Percentiles rank a stretch among this genome's conserved stretches.
Evolutionary conservation across 2,113 vertebrate species (phyloP).

Genomic region (Arvicanthis niloticus): DNA sequence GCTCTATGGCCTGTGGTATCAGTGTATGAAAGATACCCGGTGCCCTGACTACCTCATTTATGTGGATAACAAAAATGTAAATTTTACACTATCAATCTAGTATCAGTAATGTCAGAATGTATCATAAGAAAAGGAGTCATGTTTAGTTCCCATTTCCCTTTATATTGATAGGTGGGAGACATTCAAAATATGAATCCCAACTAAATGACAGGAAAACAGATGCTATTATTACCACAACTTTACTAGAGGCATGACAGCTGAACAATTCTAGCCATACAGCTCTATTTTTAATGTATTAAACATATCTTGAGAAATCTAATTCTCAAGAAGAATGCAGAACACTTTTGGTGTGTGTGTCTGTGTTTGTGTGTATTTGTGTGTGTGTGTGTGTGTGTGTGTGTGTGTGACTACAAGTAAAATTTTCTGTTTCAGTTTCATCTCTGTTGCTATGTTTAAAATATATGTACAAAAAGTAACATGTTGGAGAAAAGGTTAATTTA

Average conservation of each 20-base stretch:
- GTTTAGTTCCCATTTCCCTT: background rate
- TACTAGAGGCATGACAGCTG: background rate
- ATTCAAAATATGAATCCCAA: background rate
- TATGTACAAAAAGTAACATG: background rate
- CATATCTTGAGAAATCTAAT: background rate
- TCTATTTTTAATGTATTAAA: background rate
- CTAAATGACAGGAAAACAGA: background rate
- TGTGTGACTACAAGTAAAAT: background rate
- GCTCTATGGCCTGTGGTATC: no score
- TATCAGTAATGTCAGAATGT: background rate
- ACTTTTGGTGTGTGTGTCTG: background rate
- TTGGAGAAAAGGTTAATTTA: background rate
- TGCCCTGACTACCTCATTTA: background rate
- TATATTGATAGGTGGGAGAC: background rate
- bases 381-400: background rate
- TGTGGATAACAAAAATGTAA: background rate
- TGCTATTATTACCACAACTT: background rate
- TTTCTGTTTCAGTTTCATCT: background rate
- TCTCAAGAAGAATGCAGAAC: background rate
- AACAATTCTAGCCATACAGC: background rate
- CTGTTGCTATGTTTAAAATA: background rate
- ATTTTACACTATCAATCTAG: background rate
- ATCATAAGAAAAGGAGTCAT: background rate
- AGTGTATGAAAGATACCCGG: fast-evolving
- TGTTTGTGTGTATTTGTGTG: background rate